A percentile compares a stretch with the other conserved stretches of the same genome.
These are phyloP conservation scores for Sphaerophoria taeniata DNA, from an alignment of 2,888 invertebrate genomes.

Conservation along the genomic window DNA sequence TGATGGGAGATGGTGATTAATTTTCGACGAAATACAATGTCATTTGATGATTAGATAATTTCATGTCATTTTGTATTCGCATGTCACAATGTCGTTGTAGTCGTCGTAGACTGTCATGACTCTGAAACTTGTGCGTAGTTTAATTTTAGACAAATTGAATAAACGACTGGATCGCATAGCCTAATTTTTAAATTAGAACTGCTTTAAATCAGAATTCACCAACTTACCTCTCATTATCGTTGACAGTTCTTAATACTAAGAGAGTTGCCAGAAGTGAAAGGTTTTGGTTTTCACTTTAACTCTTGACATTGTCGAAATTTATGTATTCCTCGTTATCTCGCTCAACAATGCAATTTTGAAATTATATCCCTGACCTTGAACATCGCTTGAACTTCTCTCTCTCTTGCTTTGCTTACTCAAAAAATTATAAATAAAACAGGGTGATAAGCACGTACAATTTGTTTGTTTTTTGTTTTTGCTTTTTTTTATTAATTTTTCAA, in stretches of 20 bases:
- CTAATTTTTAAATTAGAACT: no score
- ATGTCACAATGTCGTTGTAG: no score
- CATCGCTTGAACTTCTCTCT: constrained; percentile 13
- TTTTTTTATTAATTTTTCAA: constrained; percentile 27
- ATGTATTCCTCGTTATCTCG: background rate
- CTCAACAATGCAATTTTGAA: background rate
- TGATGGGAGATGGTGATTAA: constrained; percentile 2
- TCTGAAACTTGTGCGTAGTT: no score
- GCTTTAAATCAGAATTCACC: no score
- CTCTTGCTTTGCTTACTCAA: background rate
- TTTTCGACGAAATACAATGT: background rate
- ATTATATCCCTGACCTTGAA: constrained; percentile 39
- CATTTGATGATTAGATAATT: background rate
- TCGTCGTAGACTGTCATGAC: no score
- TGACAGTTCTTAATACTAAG: no score
- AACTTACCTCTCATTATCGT: no score
- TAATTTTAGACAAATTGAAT: no score
- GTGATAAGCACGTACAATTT: constrained; percentile 42
- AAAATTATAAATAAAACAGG: constrained; percentile 6
- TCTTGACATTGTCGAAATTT: background rate
- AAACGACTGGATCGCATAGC: no score
- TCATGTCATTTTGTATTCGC: no score
- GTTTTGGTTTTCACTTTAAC: background rate
- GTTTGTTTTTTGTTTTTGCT: background rate
- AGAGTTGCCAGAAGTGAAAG: no score